phyloP scores from a whole-genome alignment of 1,140 invertebrate species.

The Drosophila santomea region DNA sequence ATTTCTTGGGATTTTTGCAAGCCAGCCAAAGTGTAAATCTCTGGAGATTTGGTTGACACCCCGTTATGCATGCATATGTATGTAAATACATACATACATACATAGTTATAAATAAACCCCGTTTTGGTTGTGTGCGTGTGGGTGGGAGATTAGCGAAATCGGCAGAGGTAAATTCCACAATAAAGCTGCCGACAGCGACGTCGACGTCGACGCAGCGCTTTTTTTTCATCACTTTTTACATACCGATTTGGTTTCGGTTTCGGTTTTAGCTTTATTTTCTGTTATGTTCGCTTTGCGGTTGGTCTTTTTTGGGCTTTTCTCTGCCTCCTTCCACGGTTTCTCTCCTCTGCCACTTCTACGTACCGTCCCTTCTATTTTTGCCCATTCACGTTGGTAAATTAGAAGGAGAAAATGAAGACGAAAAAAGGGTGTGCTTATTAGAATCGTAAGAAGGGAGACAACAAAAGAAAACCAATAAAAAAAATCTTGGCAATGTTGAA shows the following conservation, averaged over 20 bases:
- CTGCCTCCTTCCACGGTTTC: slow-evolving; percentile 13
- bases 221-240: slow-evolving; percentile 36
- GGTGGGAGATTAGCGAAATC: slow-evolving; percentile 63
- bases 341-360: background rate
- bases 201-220: slow-evolving; percentile 34
- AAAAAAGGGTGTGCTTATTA: slow-evolving; percentile 27
- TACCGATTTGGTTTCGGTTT: slow-evolving; percentile 13
- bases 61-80: background rate
- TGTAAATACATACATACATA: no score
- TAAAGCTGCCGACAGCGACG: slow-evolving; percentile 47
- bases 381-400: slow-evolving; percentile 71
- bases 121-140: slow-evolving; percentile 5
- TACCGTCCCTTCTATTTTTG: slow-evolving; percentile 32
- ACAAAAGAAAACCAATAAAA: background rate
- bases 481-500: background rate
- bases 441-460: slow-evolving; percentile 1
- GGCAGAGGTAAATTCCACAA: slow-evolving; percentile 41
- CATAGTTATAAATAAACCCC: slow-evolving; percentile 7
- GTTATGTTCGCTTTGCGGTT: slow-evolving; percentile 15
- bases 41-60: slow-evolving; percentile 10
- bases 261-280: slow-evolving; percentile 7
- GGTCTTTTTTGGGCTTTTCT: slow-evolving; percentile 19
- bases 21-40: slow-evolving; percentile 3
- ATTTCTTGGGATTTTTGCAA: slow-evolving; percentile 1
- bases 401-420: slow-evolving; percentile 24